Conservation (phyloP, 2,888 invertebrate species). For the Dynastes grantii region DNA sequence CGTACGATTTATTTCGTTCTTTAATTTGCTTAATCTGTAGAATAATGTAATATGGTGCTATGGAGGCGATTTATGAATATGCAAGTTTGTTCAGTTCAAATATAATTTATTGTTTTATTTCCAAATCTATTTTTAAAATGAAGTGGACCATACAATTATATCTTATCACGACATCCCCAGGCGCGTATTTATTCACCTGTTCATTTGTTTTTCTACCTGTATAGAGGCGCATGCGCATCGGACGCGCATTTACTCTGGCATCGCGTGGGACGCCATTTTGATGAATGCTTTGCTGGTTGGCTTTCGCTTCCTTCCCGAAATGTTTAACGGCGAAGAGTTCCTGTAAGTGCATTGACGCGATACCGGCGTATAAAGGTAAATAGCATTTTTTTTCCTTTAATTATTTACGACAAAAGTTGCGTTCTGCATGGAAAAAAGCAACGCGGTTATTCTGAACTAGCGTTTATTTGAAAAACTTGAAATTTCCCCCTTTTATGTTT, state of each 20-base stretch:
- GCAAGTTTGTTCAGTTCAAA: constrained; percentile 43
- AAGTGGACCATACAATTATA: constrained; percentile 46
- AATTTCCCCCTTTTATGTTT: constrained; percentile 38
- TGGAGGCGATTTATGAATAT: constrained; percentile 30
- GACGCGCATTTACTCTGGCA: constrained; percentile 45
- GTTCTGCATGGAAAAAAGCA: constrained; percentile 15
- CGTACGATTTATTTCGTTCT: not conserved
- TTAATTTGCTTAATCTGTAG: not conserved
- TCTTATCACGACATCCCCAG: not conserved
- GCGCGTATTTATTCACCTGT: constrained; percentile 47
- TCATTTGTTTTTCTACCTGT: constrained; percentile 49
- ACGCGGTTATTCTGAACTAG: constrained; percentile 35
- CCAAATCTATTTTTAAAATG: constrained; percentile 51
- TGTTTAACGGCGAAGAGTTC: constrained; percentile 47
- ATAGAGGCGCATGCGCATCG: constrained; percentile 47
- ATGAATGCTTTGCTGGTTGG: constrained; percentile 65
- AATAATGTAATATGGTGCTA: not conserved
- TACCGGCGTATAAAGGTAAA: constrained; percentile 48
- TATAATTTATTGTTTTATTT: constrained; percentile 49
- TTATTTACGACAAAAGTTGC: not conserved
- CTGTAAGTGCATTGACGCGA: constrained; percentile 41
- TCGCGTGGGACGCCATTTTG: constrained; percentile 71
- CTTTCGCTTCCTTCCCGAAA: constrained; percentile 45
- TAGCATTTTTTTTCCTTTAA: constrained; percentile 26
- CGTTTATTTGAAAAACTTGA: constrained; percentile 35